Evolutionary conservation across 2,888 invertebrate species (phyloP).

Genomic region (Pyrrhia umbra): DNA sequence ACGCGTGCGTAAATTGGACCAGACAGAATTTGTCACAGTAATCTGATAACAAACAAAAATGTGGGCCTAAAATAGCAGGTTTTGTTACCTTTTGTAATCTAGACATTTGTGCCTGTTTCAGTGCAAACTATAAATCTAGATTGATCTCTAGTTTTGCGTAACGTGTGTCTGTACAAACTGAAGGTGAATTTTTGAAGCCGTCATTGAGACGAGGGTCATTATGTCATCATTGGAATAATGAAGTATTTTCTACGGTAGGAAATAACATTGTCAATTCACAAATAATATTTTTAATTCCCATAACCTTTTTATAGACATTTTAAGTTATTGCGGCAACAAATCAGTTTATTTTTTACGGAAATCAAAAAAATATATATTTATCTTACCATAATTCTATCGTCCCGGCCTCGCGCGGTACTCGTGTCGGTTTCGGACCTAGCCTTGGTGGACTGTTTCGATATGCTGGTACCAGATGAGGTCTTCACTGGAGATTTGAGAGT

Average conservation of each 20-base stretch:
- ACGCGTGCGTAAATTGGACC: constrained; percentile 22
- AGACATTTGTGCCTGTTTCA: not conserved
- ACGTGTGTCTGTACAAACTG: not conserved
- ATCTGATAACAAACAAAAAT: constrained; percentile 33
- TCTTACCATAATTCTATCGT: constrained; percentile 73
- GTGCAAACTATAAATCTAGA: not conserved
- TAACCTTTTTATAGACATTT: too few species aligned
- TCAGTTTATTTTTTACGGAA: too few species aligned
- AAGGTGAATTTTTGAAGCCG: not conserved
- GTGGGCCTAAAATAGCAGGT: not conserved
- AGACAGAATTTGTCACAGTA: constrained; percentile 18
- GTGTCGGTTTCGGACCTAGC: constrained; percentile 65
- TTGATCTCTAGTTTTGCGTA: not conserved
- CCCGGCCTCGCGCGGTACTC: constrained; percentile 48
- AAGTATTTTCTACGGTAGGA: not conserved
- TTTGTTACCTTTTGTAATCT: constrained; percentile 6
- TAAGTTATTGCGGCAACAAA: too few species aligned
- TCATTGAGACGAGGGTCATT: not conserved
- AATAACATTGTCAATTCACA: too few species aligned
- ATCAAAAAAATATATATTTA: not conserved
- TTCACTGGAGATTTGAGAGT: constrained; percentile 80
- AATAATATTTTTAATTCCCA: too few species aligned
- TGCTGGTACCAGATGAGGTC: constrained; percentile 60
- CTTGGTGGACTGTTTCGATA: constrained; percentile 67
- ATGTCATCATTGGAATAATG: not conserved